Evolutionary conservation across 2,797 vertebrate genomes (phyloP).

Genomic region (Thamnophis elegans): DNA sequence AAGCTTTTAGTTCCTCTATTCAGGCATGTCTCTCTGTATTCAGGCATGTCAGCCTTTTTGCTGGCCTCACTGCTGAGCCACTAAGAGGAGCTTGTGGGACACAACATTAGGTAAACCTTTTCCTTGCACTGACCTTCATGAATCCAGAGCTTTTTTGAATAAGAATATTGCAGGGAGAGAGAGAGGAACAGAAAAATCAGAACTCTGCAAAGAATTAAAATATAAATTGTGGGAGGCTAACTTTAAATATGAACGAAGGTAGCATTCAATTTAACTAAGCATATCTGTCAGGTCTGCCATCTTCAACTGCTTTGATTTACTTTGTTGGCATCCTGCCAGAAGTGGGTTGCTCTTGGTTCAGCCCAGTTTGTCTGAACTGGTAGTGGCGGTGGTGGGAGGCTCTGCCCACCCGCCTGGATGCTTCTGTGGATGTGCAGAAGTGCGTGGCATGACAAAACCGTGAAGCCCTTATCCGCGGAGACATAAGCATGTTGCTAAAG

Average conservation of each 20-base stretch:
- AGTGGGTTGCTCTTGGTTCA: not conserved
- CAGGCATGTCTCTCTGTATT: not conserved
- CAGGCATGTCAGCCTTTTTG: not conserved
- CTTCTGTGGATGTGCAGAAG: too few relatives aligned
- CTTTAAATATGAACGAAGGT: not conserved
- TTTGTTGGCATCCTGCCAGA: not conserved
- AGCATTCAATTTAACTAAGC: not conserved
- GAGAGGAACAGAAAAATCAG: too few relatives aligned
- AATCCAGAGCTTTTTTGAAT: not conserved
- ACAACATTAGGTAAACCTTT: not conserved
- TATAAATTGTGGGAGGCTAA: not conserved
- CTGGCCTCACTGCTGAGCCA: not conserved
- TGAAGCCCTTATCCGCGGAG: too few relatives aligned
- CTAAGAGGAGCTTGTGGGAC: not conserved
- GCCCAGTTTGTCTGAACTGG: too few relatives aligned
- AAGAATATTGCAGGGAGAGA: not conserved
- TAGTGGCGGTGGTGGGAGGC: too few relatives aligned
- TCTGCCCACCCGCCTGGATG: too few relatives aligned
- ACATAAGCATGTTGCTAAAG: too few relatives aligned
- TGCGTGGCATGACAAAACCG: too few relatives aligned
- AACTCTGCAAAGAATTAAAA: not conserved
- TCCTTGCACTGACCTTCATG: not conserved
- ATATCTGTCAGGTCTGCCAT: not conserved
- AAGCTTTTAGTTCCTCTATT: not conserved
- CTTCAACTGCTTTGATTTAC: not conserved